Conservation (phyloP, 2,113 vertebrate genomes). For the Protobothrops mucrosquamatus region DNA sequence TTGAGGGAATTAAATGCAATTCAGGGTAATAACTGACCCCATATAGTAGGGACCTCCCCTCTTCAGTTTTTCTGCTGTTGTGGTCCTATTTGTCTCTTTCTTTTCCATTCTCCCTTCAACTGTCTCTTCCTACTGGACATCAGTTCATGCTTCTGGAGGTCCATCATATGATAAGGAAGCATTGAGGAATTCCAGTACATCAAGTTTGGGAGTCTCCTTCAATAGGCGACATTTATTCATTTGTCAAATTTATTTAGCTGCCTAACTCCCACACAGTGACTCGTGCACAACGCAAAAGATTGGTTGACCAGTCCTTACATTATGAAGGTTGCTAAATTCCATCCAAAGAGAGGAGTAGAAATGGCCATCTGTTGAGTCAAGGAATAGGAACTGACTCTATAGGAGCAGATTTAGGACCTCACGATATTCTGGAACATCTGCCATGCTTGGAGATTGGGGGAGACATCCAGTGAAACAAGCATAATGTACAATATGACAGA, state of each 20-base stretch:
- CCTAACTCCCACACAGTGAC: too few relatives aligned
- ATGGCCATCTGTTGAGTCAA: not conserved
- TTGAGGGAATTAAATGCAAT: not conserved
- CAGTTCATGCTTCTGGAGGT: too few relatives aligned
- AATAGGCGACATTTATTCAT: not conserved
- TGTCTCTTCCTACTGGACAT: not conserved
- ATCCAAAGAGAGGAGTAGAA: not conserved
- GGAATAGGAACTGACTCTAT: too few relatives aligned
- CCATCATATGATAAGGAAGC: not conserved
- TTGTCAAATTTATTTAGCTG: too few relatives aligned
- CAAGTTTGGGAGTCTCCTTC: too few relatives aligned
- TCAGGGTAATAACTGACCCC: not conserved
- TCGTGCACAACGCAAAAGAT: not conserved
- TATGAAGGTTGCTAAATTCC: too few relatives aligned
- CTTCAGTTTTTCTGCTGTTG: not conserved
- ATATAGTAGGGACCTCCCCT: not conserved
- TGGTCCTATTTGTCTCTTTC: not conserved
- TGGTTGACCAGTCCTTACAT: not conserved
- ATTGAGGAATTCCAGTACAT: not conserved
- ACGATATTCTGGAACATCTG: slow-evolving; percentile 8
- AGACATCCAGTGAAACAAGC: slow-evolving; percentile 20
- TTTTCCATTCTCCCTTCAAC: too few relatives aligned
- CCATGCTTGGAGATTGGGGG: not conserved
- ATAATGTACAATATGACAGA: not conserved
- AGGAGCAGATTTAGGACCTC: not conserved